Evolutionary conservation across 2,797 vertebrate species (phyloP).

Genomic region (Bufotes viridis): DNA sequence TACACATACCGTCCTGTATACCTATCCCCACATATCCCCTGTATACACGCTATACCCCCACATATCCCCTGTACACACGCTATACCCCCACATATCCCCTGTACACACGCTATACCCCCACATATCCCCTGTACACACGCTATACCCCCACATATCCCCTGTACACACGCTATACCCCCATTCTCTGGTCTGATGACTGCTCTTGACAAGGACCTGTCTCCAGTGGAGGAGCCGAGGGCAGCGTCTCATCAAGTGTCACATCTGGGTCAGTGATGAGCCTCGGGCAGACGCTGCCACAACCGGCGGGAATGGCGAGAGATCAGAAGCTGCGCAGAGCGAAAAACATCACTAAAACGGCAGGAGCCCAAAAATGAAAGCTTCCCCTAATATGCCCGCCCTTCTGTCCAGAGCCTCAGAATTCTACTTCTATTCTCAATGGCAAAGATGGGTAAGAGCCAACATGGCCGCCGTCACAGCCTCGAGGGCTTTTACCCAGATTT

Average conservation of each 20-base stretch:
- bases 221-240: neutral
- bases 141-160: neutral
- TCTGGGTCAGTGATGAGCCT: neutral
- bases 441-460: neutral
- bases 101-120: too few relatives aligned
- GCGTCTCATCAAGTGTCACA: neutral
- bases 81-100: too few relatives aligned
- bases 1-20: too few relatives aligned
- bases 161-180: neutral
- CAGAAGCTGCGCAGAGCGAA: neutral
- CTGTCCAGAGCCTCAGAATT: neutral
- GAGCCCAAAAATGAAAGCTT: neutral
- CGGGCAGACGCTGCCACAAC: neutral
- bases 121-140: too few relatives aligned
- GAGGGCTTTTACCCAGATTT: too few relatives aligned
- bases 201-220: neutral
- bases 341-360: neutral
- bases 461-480: neutral
- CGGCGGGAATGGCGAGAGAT: neutral
- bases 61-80: too few relatives aligned
- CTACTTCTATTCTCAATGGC: neutral
- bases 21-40: too few relatives aligned
- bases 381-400: neutral
- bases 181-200: neutral
- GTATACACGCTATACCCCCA: too few relatives aligned